Conservation (phyloP, 2,888 invertebrate genomes). For the Podabrus alpinus region DNA sequence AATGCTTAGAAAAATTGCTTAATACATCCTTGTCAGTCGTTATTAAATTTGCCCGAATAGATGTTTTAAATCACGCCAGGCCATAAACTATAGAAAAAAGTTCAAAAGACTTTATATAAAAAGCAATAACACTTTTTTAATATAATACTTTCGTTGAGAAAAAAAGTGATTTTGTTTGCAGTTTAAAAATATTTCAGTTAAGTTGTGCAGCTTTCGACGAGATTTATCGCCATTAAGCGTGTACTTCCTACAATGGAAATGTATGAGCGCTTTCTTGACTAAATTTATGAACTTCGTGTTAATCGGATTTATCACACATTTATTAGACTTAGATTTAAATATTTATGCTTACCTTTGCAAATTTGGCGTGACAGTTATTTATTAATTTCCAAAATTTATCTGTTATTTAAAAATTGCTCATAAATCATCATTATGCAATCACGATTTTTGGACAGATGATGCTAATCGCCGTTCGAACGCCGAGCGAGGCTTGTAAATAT, state of each 20-base stretch:
- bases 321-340: neutral
- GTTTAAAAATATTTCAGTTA: neutral
- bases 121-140: neutral
- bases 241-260: neutral
- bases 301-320: neutral
- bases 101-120: neutral
- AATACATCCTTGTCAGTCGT: constrained; percentile 7
- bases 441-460: neutral
- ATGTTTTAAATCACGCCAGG: neutral
- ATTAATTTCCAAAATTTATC: neutral
- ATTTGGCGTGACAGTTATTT: neutral
- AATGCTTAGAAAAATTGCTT: constrained; percentile 3
- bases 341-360: neutral
- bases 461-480: neutral
- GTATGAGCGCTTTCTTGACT: neutral
- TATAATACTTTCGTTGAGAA: neutral
- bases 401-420: neutral
- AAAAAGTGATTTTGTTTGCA: neutral
- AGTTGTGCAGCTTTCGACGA: neutral
- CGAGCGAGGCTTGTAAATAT: neutral
- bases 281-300: neutral
- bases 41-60: constrained; percentile 4
- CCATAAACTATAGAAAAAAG: neutral
- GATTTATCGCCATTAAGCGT: neutral
- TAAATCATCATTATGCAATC: neutral